Base-by-base conservation (phyloP, 2,113 vertebrate species). In the Nothobranchius kuhntae region DNA sequence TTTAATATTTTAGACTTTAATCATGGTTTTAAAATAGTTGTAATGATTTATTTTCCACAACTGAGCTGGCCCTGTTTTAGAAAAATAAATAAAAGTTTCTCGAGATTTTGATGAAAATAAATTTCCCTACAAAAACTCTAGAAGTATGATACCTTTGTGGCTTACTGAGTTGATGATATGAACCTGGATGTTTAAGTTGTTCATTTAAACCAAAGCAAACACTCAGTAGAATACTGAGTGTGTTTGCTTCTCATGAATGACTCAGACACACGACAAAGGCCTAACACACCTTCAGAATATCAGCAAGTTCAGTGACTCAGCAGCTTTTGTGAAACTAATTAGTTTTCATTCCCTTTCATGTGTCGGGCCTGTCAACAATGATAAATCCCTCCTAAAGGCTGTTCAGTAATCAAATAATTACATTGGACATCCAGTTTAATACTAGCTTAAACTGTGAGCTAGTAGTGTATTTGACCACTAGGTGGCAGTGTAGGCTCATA, bases 401-500 rank as follows among this genome's bases (percentile, higher is more conserved):
- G 30, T 45, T 40, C 1, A 48, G 13, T 51, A 1, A 8, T 44
- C 51, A 35, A 10, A 9, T 64, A 61, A 74, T 55, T 46, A 40
- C 15, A 26, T 15, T 30, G 42, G 60, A 53, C 52, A 17, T 45
- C 0, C 4, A 21, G 9, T 65, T 30, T 40, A 40, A 40, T 40
- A 40, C 6, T 8, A 40, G 9, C 38, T 9, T 3, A 40, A 40
- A 7, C 8, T 6, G 7, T 21, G n/a, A 0, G 73, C 54, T 46
- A 11, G n/a, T 70, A 15, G 13, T 21, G 15, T 0, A 0, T 59
- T 68, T 1, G 2, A 0, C 73, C 89, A 86, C 77, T 3, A 73
- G 81, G 68, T 75, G 89, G 84, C 81, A 51, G 53, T 35, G 0
- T 58, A 2, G 5, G 13, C 10, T 47, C 75, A 69, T 21, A 0